Percentiles rank a stretch among this genome's conserved stretches.
These are phyloP conservation scores for Camponotus pennsylvanicus DNA, from an alignment of 1,140 invertebrate genomes.

Conservation along the genomic window DNA sequence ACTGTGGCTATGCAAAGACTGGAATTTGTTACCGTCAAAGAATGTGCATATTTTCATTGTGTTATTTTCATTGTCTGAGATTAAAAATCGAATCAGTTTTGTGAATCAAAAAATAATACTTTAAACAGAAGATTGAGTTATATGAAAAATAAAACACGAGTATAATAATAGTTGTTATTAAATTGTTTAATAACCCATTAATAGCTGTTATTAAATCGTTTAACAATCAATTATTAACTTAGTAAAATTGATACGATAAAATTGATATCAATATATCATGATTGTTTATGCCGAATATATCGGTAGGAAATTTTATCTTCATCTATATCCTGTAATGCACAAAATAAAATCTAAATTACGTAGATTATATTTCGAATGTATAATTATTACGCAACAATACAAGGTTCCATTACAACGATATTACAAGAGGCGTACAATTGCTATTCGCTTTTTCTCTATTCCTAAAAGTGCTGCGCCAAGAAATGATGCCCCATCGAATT, in stretches of 20 bases:
- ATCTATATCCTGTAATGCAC: not conserved
- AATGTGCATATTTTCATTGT: constrained; percentile 46
- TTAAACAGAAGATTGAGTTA: constrained; percentile 8
- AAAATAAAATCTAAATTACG: constrained; percentile 5
- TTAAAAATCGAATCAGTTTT: constrained; percentile 20
- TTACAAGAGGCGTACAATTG: not conserved
- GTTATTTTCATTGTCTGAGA: not conserved
- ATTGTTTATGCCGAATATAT: not conserved
- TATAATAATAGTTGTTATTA: not conserved
- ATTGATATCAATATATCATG: not conserved
- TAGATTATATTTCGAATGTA: constrained; percentile 5
- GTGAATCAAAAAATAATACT: not conserved
- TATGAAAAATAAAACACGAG: not conserved
- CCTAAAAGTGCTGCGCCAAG: constrained; percentile 47
- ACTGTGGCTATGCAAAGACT: constrained; percentile 19
- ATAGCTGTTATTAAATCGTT: not conserved
- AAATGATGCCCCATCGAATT: constrained; percentile 65
- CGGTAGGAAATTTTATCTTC: constrained; percentile 7
- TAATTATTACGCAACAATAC: constrained; percentile 29
- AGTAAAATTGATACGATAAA: not conserved
- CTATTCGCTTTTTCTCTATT: not conserved
- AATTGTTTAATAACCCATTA: not conserved
- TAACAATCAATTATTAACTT: not conserved
- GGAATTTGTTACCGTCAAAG: constrained; percentile 48
- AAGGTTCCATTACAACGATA: not conserved